A percentile compares a stretch with the other conserved stretches of the same genome.
Evolutionary conservation across 1,140 invertebrate species (phyloP).

Genomic region (Brachionus calyciflorus): DNA sequence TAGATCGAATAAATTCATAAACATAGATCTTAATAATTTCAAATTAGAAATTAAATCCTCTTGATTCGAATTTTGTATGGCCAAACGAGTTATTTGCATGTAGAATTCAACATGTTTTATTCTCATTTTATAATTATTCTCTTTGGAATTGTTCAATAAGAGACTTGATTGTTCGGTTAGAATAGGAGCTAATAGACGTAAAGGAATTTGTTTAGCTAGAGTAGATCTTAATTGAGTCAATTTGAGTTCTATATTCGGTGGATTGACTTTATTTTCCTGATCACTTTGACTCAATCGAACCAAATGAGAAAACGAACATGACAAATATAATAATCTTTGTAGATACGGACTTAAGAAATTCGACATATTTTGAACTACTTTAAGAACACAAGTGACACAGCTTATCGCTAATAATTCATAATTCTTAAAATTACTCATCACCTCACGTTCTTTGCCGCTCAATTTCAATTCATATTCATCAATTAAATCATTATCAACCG

Average conservation of each 20-base stretch:
- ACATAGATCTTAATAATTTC: conserved; percentile 8
- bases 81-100: conserved; percentile 24
- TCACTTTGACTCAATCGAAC: not conserved
- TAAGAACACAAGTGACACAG: conserved; percentile 72
- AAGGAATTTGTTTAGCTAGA: conserved; percentile 49
- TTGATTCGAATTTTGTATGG: conserved; percentile 7
- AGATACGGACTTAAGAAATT: conserved; percentile 79
- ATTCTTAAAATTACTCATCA: conserved; percentile 52
- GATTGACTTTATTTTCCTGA: not conserved
- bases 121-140: not conserved
- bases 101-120: conserved; percentile 28
- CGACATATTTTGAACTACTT: conserved; percentile 74
- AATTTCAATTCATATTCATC: conserved; percentile 15
- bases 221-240: conserved; percentile 48
- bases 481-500: conserved; percentile 4
- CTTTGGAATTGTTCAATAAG: not conserved
- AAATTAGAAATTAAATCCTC: conserved; percentile 31
- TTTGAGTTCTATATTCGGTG: conserved; percentile 3
- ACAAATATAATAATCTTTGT: conserved; percentile 67
- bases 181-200: conserved; percentile 62
- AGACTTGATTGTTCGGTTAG: conserved; percentile 41
- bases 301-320: conserved; percentile 48
- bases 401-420: conserved; percentile 64
- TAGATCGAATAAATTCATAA: conserved; percentile 23
- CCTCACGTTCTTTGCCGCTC: not conserved